Base-by-base conservation (phyloP, 2,113 vertebrate species). In the Ahaetulla prasina region DNA sequence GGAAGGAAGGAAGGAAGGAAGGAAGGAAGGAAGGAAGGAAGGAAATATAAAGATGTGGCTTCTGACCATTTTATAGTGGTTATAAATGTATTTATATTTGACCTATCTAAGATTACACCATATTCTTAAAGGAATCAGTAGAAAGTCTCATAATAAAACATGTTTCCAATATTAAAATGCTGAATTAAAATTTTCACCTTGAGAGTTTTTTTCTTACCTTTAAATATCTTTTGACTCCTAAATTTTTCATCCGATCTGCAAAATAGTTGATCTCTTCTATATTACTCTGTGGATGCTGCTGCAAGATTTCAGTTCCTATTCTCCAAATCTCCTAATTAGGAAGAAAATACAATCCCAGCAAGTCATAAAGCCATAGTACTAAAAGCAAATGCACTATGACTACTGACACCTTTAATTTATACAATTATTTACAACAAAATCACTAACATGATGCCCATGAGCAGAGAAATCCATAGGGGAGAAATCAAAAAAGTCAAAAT, bases 231-330 rank as follows among this genome's bases (percentile, higher is more conserved):
- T 95, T 97, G 53, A 99, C 91, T 43, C 98, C 98, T 7, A 97
- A 96, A 94, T 98, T 98, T 96, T 99, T 99, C 97, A 99, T 98
- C 53, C 96, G 97, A 92, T 99, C 98, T 35, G 98, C 98, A 94
- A 99, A 98, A 93, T 91, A 94, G 92, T 92, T 99, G 94, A 98
- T 97, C 85, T 98, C 98, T 35, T 98, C 98, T 88, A 98, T 25
- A 2, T 25, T 98, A 95, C 98, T 97, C 16, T 96, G 97, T 3
- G 98, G 98, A 95, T 97, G 98, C 95, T 99, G 98, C 90, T 98
- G 98, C 12, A 99, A 95, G 95, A 99, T 98, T 97, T 99, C 98
- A 30, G 96, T 97, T 95, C 98, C 98, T 27, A 98, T 90, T 96
- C 97, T 98, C 98, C 98, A 99, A 96, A 98, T 96, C 1, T 98